These are phyloP conservation scores for Botia kubotai DNA, from an alignment of 2,797 vertebrate genomes.

Conservation along the genomic window DNA sequence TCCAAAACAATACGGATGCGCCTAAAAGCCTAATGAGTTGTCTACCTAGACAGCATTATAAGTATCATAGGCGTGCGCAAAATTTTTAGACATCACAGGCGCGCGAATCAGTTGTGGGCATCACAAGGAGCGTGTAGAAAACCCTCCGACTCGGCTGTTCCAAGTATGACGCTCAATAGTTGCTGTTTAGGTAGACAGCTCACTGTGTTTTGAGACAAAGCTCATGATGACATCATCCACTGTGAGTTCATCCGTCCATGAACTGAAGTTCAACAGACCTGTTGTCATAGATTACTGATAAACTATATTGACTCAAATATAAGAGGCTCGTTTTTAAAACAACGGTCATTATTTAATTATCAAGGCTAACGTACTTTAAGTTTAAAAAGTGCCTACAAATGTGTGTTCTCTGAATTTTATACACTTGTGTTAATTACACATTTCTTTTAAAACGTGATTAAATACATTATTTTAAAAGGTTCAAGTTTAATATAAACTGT, in stretches of 20 bases:
- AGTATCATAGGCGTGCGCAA: neutral
- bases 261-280: slow-evolving; percentile 40
- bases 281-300: slow-evolving; percentile 24
- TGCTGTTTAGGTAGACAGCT: neutral
- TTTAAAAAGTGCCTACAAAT: neutral
- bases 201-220: neutral
- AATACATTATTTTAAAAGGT: too few relatives aligned
- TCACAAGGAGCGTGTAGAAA: neutral
- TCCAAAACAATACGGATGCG: neutral
- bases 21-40: neutral
- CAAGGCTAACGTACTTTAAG: neutral
- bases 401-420: too few relatives aligned
- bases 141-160: neutral
- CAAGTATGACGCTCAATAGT: neutral
- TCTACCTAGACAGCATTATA: neutral
- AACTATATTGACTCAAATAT: slow-evolving; percentile 3
- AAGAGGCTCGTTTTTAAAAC: neutral
- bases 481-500: too few relatives aligned
- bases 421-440: too few relatives aligned
- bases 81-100: too few relatives aligned
- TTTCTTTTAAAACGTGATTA: too few relatives aligned
- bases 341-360: neutral
- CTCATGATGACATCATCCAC: slow-evolving; percentile 25
- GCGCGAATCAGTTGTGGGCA: neutral
- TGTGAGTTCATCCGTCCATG: slow-evolving; percentile 4